Percentiles rank a stretch among this genome's conserved stretches.
Conservation (phyloP, 2,888 invertebrate species). For the Cantharis rufa region DNA sequence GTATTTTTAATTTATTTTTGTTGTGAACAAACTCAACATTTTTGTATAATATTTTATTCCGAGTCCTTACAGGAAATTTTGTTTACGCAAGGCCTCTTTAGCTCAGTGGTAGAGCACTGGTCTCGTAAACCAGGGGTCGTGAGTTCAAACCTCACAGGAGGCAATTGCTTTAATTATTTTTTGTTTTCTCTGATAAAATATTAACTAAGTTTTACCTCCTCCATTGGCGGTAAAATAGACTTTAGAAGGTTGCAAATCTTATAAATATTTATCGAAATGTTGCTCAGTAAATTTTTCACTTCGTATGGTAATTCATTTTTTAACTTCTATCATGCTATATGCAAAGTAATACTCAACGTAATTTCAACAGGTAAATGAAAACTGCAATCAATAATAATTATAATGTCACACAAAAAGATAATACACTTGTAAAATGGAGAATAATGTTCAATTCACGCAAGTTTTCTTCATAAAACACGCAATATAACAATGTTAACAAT, state of each 20-base stretch:
- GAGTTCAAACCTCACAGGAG: constrained; percentile 83
- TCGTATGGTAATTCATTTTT: neutral
- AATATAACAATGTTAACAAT: neutral
- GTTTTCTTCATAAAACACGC: neutral
- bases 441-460: neutral
- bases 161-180: constrained; percentile 52
- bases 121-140: constrained; percentile 85
- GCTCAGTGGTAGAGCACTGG: constrained; percentile 85
- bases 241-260: neutral
- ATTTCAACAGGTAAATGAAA: constrained; percentile 2
- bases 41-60: neutral
- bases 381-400: constrained; percentile 1
- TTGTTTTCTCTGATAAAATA: neutral
- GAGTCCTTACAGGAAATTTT: neutral
- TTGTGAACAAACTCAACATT: neutral
- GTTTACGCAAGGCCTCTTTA: constrained; percentile 68
- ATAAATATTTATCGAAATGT: neutral
- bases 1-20: neutral
- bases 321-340: neutral
- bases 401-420: neutral
- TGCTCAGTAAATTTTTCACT: neutral
- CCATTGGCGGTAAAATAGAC: neutral
- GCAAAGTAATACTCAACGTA: neutral
- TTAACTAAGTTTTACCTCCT: neutral
- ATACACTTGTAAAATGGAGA: neutral